These are phyloP conservation scores for Vandiemenella viatica DNA, from an alignment of 2,888 invertebrate genomes.

Conservation along the genomic window DNA sequence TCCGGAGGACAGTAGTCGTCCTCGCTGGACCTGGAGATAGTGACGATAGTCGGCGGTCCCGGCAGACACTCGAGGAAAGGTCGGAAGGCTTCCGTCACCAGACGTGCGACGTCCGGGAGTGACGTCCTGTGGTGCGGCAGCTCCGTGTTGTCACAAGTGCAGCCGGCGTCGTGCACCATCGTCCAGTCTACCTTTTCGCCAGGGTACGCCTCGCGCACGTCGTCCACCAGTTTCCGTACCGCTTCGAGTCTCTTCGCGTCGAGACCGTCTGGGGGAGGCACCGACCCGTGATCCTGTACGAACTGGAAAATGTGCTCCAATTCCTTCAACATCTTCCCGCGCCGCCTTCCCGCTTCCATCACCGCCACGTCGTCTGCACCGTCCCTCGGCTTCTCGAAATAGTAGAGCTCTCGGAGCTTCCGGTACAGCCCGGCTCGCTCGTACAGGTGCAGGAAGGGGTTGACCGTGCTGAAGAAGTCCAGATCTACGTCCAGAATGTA, in stretches of 20 bases:
- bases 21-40: conserved; percentile 47
- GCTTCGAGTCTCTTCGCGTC: conserved; percentile 3
- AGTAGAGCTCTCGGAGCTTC: conserved; percentile 49
- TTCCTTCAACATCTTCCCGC: too few relatives aligned
- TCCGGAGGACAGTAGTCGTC: conserved; percentile 81
- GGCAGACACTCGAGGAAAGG: conserved; percentile 43
- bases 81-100: conserved; percentile 42
- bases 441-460: conserved; percentile 65
- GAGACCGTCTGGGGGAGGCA: too few relatives aligned
- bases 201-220: conserved; percentile 37
- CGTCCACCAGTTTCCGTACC: conserved; percentile 31
- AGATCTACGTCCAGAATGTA: conserved; percentile 64
- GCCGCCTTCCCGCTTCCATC: too few relatives aligned
- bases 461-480: conserved; percentile 69
- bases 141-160: conserved; percentile 72
- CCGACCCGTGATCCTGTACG: too few relatives aligned
- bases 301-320: too few relatives aligned
- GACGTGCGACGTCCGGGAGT: conserved; percentile 42
- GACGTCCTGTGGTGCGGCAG: conserved; percentile 71
- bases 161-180: conserved; percentile 71
- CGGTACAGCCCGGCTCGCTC: conserved; percentile 52
- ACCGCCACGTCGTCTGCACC: conserved; percentile 26
- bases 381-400: conserved; percentile 38
- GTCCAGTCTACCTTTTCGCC: conserved; percentile 60
- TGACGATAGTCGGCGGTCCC: conserved; percentile 16